phyloP scores from a whole-genome alignment of 2,888 invertebrate species.

The Caenorhabditis sinica region DNA sequence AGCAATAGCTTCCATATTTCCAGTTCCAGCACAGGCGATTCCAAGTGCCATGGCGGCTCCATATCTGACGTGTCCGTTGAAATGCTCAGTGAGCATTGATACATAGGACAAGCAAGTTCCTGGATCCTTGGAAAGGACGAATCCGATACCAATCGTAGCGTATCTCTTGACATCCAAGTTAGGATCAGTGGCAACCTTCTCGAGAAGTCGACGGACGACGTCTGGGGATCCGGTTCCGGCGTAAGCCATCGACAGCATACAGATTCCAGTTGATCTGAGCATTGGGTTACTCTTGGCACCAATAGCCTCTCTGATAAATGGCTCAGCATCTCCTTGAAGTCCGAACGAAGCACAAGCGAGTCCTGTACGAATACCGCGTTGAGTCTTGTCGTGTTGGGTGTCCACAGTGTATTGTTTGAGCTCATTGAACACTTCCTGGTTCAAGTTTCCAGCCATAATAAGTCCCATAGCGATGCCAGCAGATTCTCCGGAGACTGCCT shows the following conservation, averaged over 20 bases:
- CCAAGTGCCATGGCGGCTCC: constrained; percentile 67
- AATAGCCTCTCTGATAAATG: constrained; percentile 90
- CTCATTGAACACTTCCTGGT: constrained; percentile 87
- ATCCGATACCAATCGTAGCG: constrained; percentile 98
- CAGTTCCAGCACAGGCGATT: constrained; percentile 64
- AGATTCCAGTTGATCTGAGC: constrained; percentile 91
- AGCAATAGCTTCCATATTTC: constrained; percentile 62
- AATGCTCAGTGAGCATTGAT: constrained; percentile 65
- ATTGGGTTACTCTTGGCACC: constrained; percentile 80
- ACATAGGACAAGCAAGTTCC: constrained; percentile 54
- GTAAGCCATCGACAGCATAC: constrained; percentile 90
- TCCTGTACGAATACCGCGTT: constrained; percentile 96
- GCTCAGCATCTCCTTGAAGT: constrained; percentile 89
- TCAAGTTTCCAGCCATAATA: constrained; percentile 97
- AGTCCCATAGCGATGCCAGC: constrained; percentile 99
- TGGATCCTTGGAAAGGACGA: constrained; percentile 87
- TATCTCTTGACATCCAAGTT: constrained; percentile 99
- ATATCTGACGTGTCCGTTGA: constrained; percentile 65
- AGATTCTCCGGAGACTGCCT: constrained; percentile 98
- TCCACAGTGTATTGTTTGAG: constrained; percentile 91
- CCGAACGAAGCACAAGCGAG: constrained; percentile 86
- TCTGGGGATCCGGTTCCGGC: constrained; percentile 98
- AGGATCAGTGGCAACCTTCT: constrained; percentile 91
- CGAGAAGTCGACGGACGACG: constrained; percentile 93
- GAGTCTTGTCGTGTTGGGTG: constrained; percentile 98